These are phyloP conservation scores for Lacerta bilineata DNA, from an alignment of 2,797 vertebrate genomes.

Conservation along the genomic window DNA sequence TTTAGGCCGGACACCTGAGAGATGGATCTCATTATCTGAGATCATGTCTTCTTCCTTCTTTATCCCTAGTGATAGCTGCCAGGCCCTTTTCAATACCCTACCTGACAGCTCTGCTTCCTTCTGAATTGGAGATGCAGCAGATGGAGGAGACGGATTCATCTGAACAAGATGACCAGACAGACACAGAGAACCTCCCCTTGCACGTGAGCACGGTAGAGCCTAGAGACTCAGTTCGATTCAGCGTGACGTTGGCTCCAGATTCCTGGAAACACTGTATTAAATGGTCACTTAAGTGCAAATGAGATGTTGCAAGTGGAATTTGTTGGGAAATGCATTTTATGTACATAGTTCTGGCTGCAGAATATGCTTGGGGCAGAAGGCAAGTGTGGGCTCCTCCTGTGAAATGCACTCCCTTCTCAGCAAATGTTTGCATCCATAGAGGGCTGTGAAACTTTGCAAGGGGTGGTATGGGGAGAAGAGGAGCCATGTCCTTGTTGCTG, in stretches of 20 bases:
- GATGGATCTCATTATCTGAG: too few relatives aligned
- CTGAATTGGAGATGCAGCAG: constrained; percentile 95
- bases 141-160: constrained; percentile 98
- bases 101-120: constrained; percentile 94
- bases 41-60: not conserved
- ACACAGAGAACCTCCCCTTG: constrained; percentile 90
- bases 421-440: not conserved
- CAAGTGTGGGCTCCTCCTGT: not conserved
- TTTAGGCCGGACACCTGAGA: not conserved
- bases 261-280: not conserved
- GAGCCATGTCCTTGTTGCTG: not conserved
- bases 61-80: constrained; percentile 91
- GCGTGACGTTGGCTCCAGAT: not conserved
- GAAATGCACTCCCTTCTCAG: not conserved
- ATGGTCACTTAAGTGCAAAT: not conserved
- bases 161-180: constrained; percentile 97
- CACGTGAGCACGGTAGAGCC: constrained; percentile 81
- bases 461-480: not conserved
- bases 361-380: not conserved
- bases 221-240: not conserved
- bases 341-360: not conserved
- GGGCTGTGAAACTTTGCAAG: not conserved
- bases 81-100: constrained; percentile 91
- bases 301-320: not conserved
- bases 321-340: not conserved